A percentile compares a stretch with the other conserved stretches of the same genome.
These are phyloP conservation scores for Microcebus ravelobensis DNA, from an alignment of 2,113 vertebrate species.

Conservation along the genomic window DNA sequence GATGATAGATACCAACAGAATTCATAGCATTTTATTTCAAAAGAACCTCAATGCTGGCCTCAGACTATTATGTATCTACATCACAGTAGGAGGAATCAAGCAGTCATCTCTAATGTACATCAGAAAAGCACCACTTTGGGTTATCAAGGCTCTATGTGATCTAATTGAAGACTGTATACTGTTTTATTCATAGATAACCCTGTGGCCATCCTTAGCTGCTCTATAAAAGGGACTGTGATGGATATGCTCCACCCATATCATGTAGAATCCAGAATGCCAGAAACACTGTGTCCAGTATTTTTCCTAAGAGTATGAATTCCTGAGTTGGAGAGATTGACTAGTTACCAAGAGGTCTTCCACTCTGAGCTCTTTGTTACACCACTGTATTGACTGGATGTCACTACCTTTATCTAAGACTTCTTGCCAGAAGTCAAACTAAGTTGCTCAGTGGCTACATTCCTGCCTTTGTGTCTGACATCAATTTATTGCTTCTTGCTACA, in stretches of 20 bases:
- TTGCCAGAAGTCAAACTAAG: background rate
- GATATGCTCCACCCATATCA: background rate
- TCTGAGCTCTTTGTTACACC: background rate
- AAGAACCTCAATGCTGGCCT: background rate
- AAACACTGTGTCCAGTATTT: background rate
- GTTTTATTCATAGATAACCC: background rate
- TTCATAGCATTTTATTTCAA: background rate
- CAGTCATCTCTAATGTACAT: background rate
- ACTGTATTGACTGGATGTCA: background rate
- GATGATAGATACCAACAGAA: background rate
- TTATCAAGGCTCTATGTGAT: background rate
- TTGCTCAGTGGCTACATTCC: background rate
- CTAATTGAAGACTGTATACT: background rate
- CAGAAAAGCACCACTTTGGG: background rate
- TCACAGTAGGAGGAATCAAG: background rate
- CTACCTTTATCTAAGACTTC: background rate
- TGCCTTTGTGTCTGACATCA: background rate
- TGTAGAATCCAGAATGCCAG: background rate
- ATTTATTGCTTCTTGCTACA: background rate
- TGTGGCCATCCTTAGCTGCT: background rate
- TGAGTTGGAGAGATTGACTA: background rate
- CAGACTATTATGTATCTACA: background rate
- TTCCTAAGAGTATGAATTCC: background rate
- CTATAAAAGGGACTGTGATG: background rate
- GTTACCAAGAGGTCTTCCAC: background rate